These are phyloP conservation scores for Onychomys arenicola DNA, from an alignment of 2,797 vertebrate species.

Conservation along the genomic window DNA sequence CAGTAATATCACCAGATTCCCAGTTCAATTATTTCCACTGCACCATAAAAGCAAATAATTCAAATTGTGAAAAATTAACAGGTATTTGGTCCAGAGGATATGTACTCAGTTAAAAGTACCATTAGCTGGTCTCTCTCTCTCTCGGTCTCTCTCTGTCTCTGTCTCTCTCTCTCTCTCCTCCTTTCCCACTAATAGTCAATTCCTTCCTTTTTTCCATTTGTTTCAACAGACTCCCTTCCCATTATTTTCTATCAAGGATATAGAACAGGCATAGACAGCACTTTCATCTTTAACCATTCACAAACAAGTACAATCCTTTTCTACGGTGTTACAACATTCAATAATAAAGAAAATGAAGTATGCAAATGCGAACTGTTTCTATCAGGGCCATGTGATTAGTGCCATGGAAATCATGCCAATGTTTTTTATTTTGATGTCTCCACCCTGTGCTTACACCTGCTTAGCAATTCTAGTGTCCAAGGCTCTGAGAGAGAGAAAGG, in stretches of 20 bases:
- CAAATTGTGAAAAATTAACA: slow-evolving; percentile 18
- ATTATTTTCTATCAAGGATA: slow-evolving; percentile 69
- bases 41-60: neutral
- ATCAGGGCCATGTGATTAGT: slow-evolving; percentile 12
- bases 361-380: slow-evolving; percentile 46
- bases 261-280: neutral
- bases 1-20: neutral
- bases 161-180: neutral
- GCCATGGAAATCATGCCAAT: slow-evolving; percentile 52
- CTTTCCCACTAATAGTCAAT: slow-evolving; percentile 81
- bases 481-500: neutral
- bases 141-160: too few species aligned
- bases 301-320: slow-evolving; percentile 51
- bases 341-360: slow-evolving; percentile 56
- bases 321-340: slow-evolving; percentile 47
- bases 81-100: neutral
- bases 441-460: slow-evolving; percentile 73
- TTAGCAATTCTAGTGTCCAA: slow-evolving; percentile 73
- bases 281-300: slow-evolving; percentile 61
- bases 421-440: slow-evolving; percentile 78
- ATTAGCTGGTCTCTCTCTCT: neutral
- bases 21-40: neutral
- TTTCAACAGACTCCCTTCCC: slow-evolving; percentile 80
- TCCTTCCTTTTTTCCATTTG: slow-evolving; percentile 83
- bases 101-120: slow-evolving; percentile 7